Evolutionary conservation across 35 echinoderm and acorn worm genomes (phyloP).

Genomic region (Eucidaris tribuloides): DNA sequence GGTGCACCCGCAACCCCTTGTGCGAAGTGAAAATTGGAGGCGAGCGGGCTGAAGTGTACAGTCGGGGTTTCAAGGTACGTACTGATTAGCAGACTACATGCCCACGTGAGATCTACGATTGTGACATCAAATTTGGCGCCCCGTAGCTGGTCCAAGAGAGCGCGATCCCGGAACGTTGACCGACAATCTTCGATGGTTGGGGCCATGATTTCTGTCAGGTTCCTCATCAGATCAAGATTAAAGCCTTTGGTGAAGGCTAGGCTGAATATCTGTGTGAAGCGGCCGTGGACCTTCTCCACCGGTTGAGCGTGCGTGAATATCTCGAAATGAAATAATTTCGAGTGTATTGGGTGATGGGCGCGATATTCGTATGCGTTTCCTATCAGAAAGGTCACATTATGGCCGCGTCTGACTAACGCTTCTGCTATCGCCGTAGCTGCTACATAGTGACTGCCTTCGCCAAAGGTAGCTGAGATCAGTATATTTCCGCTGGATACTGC

Average conservation of each 20-base stretch:
- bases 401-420: slow-evolving; percentile 32
- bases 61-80: not conserved
- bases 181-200: not conserved
- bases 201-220: not conserved
- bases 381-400: slow-evolving; percentile 47
- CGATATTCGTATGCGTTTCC: slow-evolving; percentile 23
- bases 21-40: not conserved
- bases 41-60: slow-evolving; percentile 5
- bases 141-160: not conserved
- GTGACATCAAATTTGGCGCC: slow-evolving; percentile 42
- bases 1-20: not conserved
- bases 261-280: slow-evolving; percentile 7
- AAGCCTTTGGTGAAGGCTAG: not conserved
- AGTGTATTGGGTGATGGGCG: slow-evolving; percentile 25
- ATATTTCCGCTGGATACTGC: not conserved
- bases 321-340: slow-evolving; percentile 44
- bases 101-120: slow-evolving; percentile 39
- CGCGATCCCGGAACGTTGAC: not conserved
- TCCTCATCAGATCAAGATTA: not conserved
- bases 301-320: not conserved
- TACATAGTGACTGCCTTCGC: slow-evolving; percentile 60
- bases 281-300: not conserved
- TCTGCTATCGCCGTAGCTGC: slow-evolving; percentile 35
- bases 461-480: not conserved
- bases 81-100: slow-evolving; percentile 21